Base-by-base conservation (phyloP, 2,797 vertebrate genomes). In the Notolabrus celidotus region DNA sequence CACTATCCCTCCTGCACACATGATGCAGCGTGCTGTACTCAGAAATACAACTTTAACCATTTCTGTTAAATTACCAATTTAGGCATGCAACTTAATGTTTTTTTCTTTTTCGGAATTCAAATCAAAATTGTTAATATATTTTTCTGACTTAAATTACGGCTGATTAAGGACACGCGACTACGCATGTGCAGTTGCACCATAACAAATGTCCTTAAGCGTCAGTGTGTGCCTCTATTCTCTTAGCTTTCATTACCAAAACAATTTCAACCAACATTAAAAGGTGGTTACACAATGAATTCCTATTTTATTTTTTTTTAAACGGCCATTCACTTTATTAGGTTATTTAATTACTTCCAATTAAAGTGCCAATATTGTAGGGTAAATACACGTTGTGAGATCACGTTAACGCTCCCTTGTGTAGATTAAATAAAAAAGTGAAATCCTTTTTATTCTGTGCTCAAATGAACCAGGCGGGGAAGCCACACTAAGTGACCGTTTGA, bases 191-290 rank as follows among this genome's bases (percentile, higher is more conserved):
- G 71, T n/a, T 71, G 52, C 71, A 51, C 65, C 63, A 74, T 42
- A 65, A 33, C 31, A 70, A 59, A 78, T 45, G 46, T 25, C 71
- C 82, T 45, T 53, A 78, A 53, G 33, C 50, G 57, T 25, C 60
- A 12, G 54, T 66, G 72, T 66, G 67, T 58, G 31, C 49, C 22
- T 79, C 29, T 55, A n/a, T 53, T 67, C 61, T 82, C 45, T 58
- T n/a, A 68, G 66, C 71, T 75, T 82, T 76, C 74, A 89, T 80
- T 62, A 74, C 52, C 45, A 65, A 74, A 84, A 81, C 73, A 55
- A 85, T 84, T 77, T 62, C 55, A 57, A 79, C 10, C 39, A 65
- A 0, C 33, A 49, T 29, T 42, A 73, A 59, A 27, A 75, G 74
- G 16, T 16, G 53, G 33, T 23, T 2, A 39, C 15, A 50, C 67